Evolutionary conservation across 2,113 vertebrate genomes (phyloP).

Genomic region (Brachyhypopomus gauderio): DNA sequence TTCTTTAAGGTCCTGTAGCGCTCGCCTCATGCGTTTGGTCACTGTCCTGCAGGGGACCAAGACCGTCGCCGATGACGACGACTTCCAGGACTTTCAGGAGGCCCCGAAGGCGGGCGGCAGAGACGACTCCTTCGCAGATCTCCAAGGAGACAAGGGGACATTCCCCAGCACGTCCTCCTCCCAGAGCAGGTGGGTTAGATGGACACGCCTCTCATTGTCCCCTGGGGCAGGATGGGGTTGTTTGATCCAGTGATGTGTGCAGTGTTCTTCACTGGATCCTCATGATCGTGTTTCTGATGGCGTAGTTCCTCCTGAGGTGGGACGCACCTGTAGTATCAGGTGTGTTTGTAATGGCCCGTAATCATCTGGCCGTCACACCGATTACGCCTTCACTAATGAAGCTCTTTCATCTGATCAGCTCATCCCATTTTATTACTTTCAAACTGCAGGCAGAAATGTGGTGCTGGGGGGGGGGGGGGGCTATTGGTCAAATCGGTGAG

Average conservation of each 20-base stretch:
- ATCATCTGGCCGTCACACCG: slow-evolving; percentile 57
- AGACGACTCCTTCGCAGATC: slow-evolving; percentile 88
- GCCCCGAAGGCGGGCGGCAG: slow-evolving; percentile 86
- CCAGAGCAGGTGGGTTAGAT: slow-evolving; percentile 82
- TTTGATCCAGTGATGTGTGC: no score
- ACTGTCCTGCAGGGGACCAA: slow-evolving; percentile 75
- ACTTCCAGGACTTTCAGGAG: slow-evolving; percentile 99
- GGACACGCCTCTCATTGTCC: no score
- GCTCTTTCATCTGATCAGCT: slow-evolving; percentile 63
- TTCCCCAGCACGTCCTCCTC: slow-evolving; percentile 72
- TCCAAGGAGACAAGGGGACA: slow-evolving; percentile 81
- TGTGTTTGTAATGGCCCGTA: slow-evolving; percentile 55
- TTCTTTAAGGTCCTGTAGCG: no score
- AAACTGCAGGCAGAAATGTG: slow-evolving; percentile 23
- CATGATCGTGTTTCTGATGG: slow-evolving; percentile 26
- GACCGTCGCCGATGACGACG: slow-evolving; percentile 92
- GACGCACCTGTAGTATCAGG: slow-evolving; percentile 39
- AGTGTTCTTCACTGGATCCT: neutral
- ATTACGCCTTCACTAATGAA: slow-evolving; percentile 65
- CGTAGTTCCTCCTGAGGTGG: neutral
- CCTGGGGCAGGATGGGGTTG: no score
- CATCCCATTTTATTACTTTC: slow-evolving; percentile 59
- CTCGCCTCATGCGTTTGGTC: neutral
- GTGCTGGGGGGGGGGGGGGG: slow-evolving; percentile 49
- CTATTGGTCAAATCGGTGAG: slow-evolving; percentile 61